Evolutionary conservation across 2,797 vertebrate genomes (phyloP).

Genomic region (Parambassis ranga): DNA sequence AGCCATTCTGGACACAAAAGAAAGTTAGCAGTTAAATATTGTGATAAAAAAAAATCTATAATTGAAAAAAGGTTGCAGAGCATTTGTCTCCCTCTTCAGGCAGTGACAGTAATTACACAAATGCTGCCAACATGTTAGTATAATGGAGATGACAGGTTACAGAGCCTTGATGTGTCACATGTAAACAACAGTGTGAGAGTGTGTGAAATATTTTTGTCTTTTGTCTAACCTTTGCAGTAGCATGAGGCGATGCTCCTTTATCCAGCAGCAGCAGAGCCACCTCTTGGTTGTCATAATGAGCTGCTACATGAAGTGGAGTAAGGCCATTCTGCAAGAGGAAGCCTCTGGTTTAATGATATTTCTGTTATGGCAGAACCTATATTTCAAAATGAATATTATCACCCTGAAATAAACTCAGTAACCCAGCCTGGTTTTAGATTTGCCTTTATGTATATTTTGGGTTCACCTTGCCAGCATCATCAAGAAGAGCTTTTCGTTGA

Average conservation of each 20-base stretch:
- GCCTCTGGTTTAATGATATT: neutral
- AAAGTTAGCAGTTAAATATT: neutral
- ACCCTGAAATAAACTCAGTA: neutral
- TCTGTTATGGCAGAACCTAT: too few relatives aligned
- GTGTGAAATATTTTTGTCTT: neutral
- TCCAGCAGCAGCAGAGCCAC: slow-evolving; percentile 94
- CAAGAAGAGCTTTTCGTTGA: slow-evolving; percentile 87
- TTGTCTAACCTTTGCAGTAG: slow-evolving; percentile 88
- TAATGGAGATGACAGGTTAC: neutral
- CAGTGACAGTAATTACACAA: neutral
- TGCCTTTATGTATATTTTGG: neutral
- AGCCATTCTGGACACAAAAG: slow-evolving; percentile 85
- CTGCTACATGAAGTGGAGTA: slow-evolving; percentile 92
- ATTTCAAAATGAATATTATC: neutral
- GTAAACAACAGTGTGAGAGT: neutral
- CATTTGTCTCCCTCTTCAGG: too few relatives aligned
- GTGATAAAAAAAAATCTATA: too few relatives aligned
- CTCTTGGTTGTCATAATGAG: slow-evolving; percentile 94
- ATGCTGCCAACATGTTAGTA: neutral
- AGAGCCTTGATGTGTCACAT: neutral
- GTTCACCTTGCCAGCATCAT: slow-evolving; percentile 92
- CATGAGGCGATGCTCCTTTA: slow-evolving; percentile 89
- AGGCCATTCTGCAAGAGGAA: slow-evolving; percentile 88
- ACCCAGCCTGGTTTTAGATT: neutral
- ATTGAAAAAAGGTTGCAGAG: too few relatives aligned